Percentiles rank a stretch among this genome's conserved stretches.
These are phyloP conservation scores for Sepioteuthis lessoniana DNA, from an alignment of 2,888 invertebrate species.

Conservation along the genomic window DNA sequence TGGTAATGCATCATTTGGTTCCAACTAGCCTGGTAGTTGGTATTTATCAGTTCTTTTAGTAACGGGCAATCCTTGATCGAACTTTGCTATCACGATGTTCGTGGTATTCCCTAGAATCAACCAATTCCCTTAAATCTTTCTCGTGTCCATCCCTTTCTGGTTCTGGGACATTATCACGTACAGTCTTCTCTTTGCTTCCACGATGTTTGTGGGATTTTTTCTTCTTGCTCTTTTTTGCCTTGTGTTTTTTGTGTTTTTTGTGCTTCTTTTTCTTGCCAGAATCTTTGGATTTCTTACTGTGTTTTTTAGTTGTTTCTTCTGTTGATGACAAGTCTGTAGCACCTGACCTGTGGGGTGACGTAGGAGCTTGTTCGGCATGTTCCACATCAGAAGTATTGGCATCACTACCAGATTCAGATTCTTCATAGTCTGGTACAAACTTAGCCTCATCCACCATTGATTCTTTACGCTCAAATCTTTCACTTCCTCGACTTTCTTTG, in stretches of 20 bases:
- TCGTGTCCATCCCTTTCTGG: background rate
- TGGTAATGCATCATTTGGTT: background rate
- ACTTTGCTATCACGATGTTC: background rate
- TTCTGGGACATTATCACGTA: background rate
- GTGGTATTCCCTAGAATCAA: background rate
- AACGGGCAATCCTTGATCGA: background rate
- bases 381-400: background rate
- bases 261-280: conserved; percentile 39
- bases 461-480: conserved; percentile 62
- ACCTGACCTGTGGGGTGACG: background rate
- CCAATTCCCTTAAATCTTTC: background rate
- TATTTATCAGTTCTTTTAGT: background rate
- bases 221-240: conserved; percentile 37
- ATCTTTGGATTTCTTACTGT: background rate
- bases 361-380: background rate
- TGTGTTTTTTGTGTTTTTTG: conserved; percentile 46
- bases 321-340: background rate
- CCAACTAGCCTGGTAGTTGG: background rate
- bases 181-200: background rate
- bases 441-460: conserved; percentile 69
- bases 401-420: conserved; percentile 54
- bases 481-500: background rate
- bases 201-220: conserved; percentile 23
- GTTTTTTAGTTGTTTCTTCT: background rate
- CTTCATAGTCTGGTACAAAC: conserved; percentile 71